These are phyloP conservation scores for Dryobates pubescens DNA, from an alignment of 2,797 vertebrate genomes.

Conservation along the genomic window DNA sequence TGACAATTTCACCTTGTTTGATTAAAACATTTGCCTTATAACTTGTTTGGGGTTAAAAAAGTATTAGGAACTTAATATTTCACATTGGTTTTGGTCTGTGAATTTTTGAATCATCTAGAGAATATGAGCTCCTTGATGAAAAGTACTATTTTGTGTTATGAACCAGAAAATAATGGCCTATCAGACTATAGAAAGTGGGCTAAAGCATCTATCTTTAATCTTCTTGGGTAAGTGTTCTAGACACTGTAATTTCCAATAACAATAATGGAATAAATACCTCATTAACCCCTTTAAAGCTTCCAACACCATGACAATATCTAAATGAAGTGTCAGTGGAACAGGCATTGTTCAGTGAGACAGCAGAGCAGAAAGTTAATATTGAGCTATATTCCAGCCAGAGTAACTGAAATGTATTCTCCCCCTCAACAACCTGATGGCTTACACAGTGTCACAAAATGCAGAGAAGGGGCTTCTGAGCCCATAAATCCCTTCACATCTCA, in stretches of 20 bases:
- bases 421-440: conserved; percentile 25
- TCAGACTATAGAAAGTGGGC: conserved; percentile 76
- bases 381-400: conserved; percentile 53
- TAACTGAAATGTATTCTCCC: conserved; percentile 40
- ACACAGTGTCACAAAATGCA: background rate
- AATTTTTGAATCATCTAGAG: conserved; percentile 84
- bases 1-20: conserved; percentile 36
- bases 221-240: conserved; percentile 80
- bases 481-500: background rate
- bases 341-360: conserved; percentile 71
- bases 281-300: conserved; percentile 80
- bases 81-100: conserved; percentile 84
- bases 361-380: conserved; percentile 72
- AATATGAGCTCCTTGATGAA: conserved; percentile 79
- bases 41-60: conserved; percentile 66
- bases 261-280: conserved; percentile 75
- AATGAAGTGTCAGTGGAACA: conserved; percentile 75
- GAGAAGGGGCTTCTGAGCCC: background rate
- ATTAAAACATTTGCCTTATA: conserved; percentile 45
- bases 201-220: conserved; percentile 81
- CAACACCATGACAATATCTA: conserved; percentile 76
- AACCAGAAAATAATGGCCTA: conserved; percentile 81
- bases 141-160: conserved; percentile 81
- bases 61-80: conserved; percentile 76
- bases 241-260: conserved; percentile 80